These are phyloP conservation scores for Drosophila rufa DNA, from an alignment of 1,140 invertebrate species.

Conservation along the genomic window DNA sequence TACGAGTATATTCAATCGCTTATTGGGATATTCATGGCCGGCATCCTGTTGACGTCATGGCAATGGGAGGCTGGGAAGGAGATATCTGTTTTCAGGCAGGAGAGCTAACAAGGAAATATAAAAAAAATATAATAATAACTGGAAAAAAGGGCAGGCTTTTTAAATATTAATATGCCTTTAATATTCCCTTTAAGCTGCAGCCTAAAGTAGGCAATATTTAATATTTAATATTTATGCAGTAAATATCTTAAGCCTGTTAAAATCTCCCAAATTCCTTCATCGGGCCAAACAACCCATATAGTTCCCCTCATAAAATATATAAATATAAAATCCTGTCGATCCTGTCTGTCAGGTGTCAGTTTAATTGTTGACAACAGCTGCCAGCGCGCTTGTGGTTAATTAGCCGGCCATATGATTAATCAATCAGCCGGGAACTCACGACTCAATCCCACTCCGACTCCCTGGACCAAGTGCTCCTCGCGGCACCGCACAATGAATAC, in stretches of 20 bases:
- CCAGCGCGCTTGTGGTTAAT: constrained; percentile 69
- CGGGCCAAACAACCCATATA: background rate
- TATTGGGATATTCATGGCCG: constrained; percentile 26
- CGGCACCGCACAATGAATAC: constrained; percentile 57
- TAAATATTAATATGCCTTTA: background rate
- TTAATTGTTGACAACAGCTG: constrained; percentile 69
- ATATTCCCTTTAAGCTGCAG: background rate
- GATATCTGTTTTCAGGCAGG: background rate
- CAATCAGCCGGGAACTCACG: constrained; percentile 16
- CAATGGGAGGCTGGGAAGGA: background rate
- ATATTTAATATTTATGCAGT: background rate
- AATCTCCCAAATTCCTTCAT: background rate
- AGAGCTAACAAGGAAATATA: background rate
- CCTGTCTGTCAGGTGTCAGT: constrained; percentile 37
- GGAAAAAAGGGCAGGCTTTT: too few relatives aligned
- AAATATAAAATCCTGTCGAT: background rate
- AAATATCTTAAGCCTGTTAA: background rate
- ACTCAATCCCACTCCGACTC: constrained; percentile 2
- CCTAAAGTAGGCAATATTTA: too few relatives aligned
- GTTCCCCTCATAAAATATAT: background rate
- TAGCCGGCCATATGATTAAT: constrained; percentile 61
- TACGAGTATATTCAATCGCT: constrained; percentile 32
- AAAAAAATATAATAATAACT: background rate
- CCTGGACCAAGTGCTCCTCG: constrained; percentile 6
- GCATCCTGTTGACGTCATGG: constrained; percentile 2